phyloP scores from a whole-genome alignment of 2,888 invertebrate species.

The Zonitis immaculata region DNA sequence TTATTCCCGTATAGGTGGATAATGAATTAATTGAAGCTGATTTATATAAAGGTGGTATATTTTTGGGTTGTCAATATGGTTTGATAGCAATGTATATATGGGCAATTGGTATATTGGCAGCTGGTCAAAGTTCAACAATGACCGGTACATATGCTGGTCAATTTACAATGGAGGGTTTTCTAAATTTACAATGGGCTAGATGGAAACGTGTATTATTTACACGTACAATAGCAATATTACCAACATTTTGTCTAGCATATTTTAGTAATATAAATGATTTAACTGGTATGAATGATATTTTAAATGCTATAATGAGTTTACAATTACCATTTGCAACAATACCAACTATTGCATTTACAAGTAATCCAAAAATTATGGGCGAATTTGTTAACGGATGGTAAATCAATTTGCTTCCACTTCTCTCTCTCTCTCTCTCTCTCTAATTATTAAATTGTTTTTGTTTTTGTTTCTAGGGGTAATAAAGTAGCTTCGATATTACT shows the following conservation, averaged over 20 bases:
- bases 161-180: slow-evolving; percentile 85
- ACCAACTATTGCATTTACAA: slow-evolving; percentile 82
- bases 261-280: slow-evolving; percentile 64
- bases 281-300: slow-evolving; percentile 75
- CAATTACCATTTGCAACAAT: slow-evolving; percentile 85
- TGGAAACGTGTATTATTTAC: slow-evolving; percentile 86
- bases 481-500: slow-evolving; percentile 64
- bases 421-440: no score
- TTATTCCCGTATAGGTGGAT: no score
- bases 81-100: slow-evolving; percentile 76
- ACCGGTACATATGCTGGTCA: slow-evolving; percentile 85
- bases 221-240: slow-evolving; percentile 73
- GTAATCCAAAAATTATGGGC: slow-evolving; percentile 73
- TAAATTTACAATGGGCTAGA: slow-evolving; percentile 77
- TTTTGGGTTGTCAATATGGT: slow-evolving; percentile 73
- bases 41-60: slow-evolving; percentile 69
- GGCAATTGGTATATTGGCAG: slow-evolving; percentile 77
- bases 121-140: slow-evolving; percentile 82
- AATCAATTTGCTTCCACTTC: slow-evolving; percentile 42
- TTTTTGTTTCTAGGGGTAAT: slow-evolving; percentile 56
- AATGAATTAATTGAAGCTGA: slow-evolving; percentile 58
- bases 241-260: slow-evolving; percentile 66
- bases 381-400: slow-evolving; percentile 77
- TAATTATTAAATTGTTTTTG: no score
- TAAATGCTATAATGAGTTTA: slow-evolving; percentile 83